Base-by-base conservation (phyloP, 2,888 invertebrate genomes). In the Villa cingulata region DNA sequence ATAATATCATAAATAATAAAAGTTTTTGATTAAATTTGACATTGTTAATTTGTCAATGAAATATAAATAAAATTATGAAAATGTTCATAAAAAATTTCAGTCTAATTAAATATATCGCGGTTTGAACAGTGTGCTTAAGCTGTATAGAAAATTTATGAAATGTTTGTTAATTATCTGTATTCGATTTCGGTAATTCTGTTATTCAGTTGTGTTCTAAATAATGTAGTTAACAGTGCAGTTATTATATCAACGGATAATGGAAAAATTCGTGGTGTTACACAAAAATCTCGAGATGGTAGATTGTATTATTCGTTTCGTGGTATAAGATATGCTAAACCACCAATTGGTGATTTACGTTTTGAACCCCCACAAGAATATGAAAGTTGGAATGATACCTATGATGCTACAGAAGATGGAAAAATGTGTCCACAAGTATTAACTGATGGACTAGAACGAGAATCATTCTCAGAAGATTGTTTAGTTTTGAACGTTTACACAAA, bases 401-500 rank as follows among this genome's bases (percentile, higher is more conserved):
- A 77, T 57, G 76, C 72, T 2, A 70, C 69, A 3, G 51, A 65
- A 46, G 74, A 75, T 37, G 74, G 73, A 0, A 72, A 72, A 1
- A 65, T 72, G 4, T 76, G 76, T 53, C 71, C 73, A 0, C 67
- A 65, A 45, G 51, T 58, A 38, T 66, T 66, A 12, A 48, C 45
- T 4, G 57, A 56, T 48, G 52, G 60, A 9, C 7, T 9, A 27
- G 10, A 27, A 27, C 7, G 10, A 27, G 10, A 27, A 9, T 10
- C 10, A 27, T 27, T 27, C 10, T 70, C 71, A 3, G 76, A 76
- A 58, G 73, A 76, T 57, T 76, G 76, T 54, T 64, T 76, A 15
- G 65, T 68, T 38, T 57, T 76, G 6, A 76, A 76, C 57, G 70
- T 76, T 18, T 75, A 74, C 51, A 68, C 72, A 0, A 72, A 68